These are phyloP conservation scores for Parasteatoda tepidariorum DNA, from an alignment of 1,140 invertebrate genomes.

Conservation along the genomic window DNA sequence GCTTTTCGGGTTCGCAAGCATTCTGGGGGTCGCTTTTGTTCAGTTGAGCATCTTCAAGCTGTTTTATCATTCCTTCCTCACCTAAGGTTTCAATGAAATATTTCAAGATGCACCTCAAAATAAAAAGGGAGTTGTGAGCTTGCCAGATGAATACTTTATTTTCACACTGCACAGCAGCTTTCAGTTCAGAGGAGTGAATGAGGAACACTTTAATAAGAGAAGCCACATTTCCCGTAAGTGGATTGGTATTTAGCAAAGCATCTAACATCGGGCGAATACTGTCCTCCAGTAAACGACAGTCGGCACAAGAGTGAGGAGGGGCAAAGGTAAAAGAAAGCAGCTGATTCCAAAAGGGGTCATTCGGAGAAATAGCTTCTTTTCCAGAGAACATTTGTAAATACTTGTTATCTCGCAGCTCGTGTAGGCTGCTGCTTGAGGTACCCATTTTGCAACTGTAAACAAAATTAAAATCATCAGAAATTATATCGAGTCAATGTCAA, in stretches of 20 bases:
- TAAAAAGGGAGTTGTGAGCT: constrained; percentile 92
- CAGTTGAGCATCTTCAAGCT: constrained; percentile 67
- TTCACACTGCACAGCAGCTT: constrained; percentile 84
- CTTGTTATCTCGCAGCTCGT: constrained; percentile 84
- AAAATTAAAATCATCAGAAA: not conserved
- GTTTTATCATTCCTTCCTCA: constrained; percentile 71
- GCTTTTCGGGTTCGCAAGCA: constrained; percentile 47
- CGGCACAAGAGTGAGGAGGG: constrained; percentile 79
- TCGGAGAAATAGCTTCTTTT: constrained; percentile 81
- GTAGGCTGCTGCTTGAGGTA: constrained; percentile 82
- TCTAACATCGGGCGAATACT: constrained; percentile 79
- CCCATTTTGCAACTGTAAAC: constrained; percentile 76
- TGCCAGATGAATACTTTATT: constrained; percentile 96
- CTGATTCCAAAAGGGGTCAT: constrained; percentile 94
- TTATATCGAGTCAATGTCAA: not conserved
- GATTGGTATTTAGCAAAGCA: constrained; percentile 83
- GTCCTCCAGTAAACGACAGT: constrained; percentile 83
- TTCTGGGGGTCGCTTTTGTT: constrained; percentile 24
- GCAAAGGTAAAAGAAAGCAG: constrained; percentile 91
- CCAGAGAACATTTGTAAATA: constrained; percentile 83
- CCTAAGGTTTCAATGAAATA: constrained; percentile 80
- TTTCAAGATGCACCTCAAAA: constrained; percentile 88
- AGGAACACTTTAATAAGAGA: constrained; percentile 87
- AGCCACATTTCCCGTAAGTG: constrained; percentile 86
- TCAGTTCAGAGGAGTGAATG: constrained; percentile 80